Percentiles rank a stretch among this genome's conserved stretches.
phyloP scores from a whole-genome alignment of 2,113 vertebrate species.

The Hippocampus barbouri region DNA sequence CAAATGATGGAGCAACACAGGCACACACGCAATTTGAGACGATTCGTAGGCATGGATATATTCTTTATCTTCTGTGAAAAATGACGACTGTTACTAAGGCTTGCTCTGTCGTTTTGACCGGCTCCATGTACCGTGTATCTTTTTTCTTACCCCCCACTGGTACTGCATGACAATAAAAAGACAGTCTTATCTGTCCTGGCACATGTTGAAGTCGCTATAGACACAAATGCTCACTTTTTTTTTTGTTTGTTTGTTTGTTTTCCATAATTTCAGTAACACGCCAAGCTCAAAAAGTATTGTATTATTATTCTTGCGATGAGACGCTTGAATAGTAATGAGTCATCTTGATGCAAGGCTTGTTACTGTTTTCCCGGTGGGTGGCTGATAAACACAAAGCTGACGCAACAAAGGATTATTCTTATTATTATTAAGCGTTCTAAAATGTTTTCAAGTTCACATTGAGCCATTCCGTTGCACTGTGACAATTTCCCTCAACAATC shows the following conservation, averaged over 20 bases:
- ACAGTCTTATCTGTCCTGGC: neutral
- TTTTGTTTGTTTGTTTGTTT: neutral
- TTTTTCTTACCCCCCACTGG: neutral
- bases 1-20: too few species aligned
- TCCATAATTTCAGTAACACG: neutral
- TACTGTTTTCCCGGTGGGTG: conserved; percentile 2
- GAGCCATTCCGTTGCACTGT: neutral
- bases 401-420: neutral
- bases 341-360: neutral
- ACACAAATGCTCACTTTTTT: neutral
- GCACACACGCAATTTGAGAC: too few species aligned
- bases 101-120: too few species aligned
- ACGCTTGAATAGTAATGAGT: neutral
- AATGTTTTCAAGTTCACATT: neutral
- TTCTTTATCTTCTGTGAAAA: too few species aligned
- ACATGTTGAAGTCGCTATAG: neutral
- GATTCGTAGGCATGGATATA: too few species aligned
- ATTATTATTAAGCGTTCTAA: too few species aligned
- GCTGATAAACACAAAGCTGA: neutral
- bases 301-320: neutral
- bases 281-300: neutral
- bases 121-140: too few species aligned
- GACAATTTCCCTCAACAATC: neutral
- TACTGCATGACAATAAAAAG: neutral
- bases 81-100: too few species aligned